These are phyloP conservation scores for Urophycis tenuis DNA, from an alignment of 2,797 vertebrate species.

Conservation along the genomic window DNA sequence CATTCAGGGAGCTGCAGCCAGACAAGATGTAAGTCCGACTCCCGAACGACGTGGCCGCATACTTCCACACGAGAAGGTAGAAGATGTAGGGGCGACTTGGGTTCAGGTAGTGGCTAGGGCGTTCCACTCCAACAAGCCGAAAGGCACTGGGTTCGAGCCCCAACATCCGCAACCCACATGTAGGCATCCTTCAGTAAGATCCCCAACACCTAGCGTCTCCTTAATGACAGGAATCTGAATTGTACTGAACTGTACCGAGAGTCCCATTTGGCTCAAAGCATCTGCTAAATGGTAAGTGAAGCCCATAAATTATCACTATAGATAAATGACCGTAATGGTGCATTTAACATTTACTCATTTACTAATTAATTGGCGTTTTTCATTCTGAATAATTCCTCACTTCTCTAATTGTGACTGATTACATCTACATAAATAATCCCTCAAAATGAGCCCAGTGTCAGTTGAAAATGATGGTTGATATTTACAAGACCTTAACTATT, in stretches of 20 bases:
- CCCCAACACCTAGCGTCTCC: background rate
- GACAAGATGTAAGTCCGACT: conserved; percentile 82
- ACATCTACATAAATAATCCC: background rate
- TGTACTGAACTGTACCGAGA: background rate
- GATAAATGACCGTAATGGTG: background rate
- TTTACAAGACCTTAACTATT: background rate
- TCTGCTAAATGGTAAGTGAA: background rate
- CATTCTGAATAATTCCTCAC: background rate
- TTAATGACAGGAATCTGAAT: background rate
- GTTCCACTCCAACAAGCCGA: background rate
- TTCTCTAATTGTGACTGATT: background rate
- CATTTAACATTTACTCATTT: background rate
- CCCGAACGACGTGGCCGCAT: background rate
- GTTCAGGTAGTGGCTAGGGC: background rate
- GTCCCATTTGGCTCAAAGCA: background rate
- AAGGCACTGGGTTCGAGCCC: background rate
- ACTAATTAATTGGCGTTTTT: background rate
- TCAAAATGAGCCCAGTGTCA: background rate
- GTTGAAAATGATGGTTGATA: background rate
- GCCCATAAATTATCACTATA: background rate
- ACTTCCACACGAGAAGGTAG: background rate
- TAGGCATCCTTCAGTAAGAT: background rate
- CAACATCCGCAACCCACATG: background rate
- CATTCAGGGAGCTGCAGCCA: conserved; percentile 78
- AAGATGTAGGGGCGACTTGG: background rate